Base-by-base conservation (phyloP, 23 tunicate genomes). In the Clavelina lepadiformis region DNA sequence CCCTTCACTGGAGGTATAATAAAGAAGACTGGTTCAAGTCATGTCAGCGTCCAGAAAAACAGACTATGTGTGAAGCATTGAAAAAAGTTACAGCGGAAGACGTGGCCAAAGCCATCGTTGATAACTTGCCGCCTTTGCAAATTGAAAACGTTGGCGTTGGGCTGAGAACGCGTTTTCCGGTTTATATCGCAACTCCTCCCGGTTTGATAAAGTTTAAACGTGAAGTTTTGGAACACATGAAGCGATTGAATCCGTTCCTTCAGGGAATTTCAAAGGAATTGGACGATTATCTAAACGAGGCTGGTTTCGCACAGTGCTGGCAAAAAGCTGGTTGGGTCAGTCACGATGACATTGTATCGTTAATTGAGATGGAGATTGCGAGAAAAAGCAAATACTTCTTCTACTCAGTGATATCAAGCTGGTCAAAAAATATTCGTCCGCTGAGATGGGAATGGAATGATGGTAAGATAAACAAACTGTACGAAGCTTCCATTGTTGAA, bases 1-100 rank as follows among this genome's bases (percentile, higher is more conserved):
- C 73, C 3, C 44, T 68, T 2, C 73, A 68, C 51, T 68, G 73
- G 73, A 30, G 73, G 23, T 68, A 68, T 22, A 60, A 68, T 44
- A 21, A 22, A 50, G n/a, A 1, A 18, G 73, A 68, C 41, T 68
- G 73, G 73, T n/a, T n/a, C n/a, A n/a, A n/a, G n/a, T n/a, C n/a
- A n/a, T n/a, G n/a, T n/a, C n/a, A n/a, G n/a, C n/a, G n/a, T n/a
- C n/a, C n/a, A n/a, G n/a, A n/a, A n/a, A n/a, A n/a, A n/a, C n/a
- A n/a, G n/a, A n/a, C n/a, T n/a, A 13, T 5, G 4, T 68, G 73
- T 35, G 5, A n/a, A 28, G 34, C 26, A 18, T 2, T 68, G 1
- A 15, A 13, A 1, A 68, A 29, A 1, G 22, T 50, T 6, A 68
- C 37, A 1, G 60, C 73, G 19, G 5, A 31, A 6, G 56, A 68